Percentiles rank a stretch among this genome's conserved stretches.
Conservation (phyloP, 2,113 vertebrate species). For the Paradoxurus hermaphroditus region DNA sequence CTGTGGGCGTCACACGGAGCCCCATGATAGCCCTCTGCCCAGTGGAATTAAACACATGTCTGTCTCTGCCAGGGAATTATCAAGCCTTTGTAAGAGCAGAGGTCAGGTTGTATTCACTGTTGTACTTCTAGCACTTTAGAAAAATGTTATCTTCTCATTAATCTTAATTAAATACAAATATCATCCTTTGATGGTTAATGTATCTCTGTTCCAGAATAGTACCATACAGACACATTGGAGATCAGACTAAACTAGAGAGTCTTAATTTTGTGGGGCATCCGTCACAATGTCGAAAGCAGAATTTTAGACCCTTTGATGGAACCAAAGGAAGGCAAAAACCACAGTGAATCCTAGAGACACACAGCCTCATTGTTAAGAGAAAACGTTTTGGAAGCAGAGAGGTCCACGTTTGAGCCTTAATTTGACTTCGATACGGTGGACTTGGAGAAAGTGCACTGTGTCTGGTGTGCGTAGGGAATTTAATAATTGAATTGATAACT, state of each 20-base stretch:
- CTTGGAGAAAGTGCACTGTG: neutral
- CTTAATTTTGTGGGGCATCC: neutral
- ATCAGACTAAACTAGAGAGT: neutral
- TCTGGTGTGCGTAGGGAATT: no score
- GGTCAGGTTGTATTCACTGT: neutral
- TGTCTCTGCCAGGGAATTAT: neutral
- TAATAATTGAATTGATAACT: neutral
- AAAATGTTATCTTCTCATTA: neutral
- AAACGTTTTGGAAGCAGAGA: neutral
- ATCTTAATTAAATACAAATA: neutral
- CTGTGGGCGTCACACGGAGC: rapidly evolving
- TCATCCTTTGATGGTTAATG: neutral
- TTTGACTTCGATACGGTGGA: neutral
- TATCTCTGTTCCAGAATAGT: neutral
- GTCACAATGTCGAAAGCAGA: neutral
- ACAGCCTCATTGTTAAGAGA: neutral
- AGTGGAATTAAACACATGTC: neutral
- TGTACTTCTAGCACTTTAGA: neutral
- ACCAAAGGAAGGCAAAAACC: neutral
- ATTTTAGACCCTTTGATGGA: neutral
- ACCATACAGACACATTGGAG: neutral
- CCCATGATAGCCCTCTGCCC: neutral
- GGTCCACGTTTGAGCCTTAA: neutral
- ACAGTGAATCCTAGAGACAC: neutral
- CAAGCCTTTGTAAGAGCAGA: neutral